Percentiles rank a stretch among this genome's conserved stretches.
phyloP scores from a whole-genome alignment of 2,888 invertebrate genomes.

The Meandrusa payeni region DNA sequence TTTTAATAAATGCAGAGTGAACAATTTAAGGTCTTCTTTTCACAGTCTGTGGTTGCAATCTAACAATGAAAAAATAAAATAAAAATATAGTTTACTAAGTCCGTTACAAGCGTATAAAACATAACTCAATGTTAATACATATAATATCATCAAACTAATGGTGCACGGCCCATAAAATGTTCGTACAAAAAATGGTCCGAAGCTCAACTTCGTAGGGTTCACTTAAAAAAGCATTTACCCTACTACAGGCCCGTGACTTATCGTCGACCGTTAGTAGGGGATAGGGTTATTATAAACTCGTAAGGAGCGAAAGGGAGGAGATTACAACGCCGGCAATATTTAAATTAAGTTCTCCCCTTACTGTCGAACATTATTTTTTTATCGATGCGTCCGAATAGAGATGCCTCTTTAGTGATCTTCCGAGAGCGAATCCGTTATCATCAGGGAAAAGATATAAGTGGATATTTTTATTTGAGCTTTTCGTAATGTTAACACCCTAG shows the following conservation, averaged over 20 bases:
- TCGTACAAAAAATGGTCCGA: slow-evolving; percentile 42
- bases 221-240: slow-evolving; percentile 74
- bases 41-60: too few relatives aligned
- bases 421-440: slow-evolving; percentile 42
- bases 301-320: slow-evolving; percentile 37
- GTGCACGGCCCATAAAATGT: slow-evolving; percentile 43
- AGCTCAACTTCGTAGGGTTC: slow-evolving; percentile 47
- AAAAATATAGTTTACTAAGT: too few relatives aligned
- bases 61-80: too few relatives aligned
- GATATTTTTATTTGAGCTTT: slow-evolving; percentile 25
- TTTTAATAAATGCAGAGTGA: too few relatives aligned
- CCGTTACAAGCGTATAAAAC: slow-evolving; percentile 25
- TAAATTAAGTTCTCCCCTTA: slow-evolving; percentile 75
- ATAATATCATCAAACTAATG: slow-evolving; percentile 50
- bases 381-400: slow-evolving; percentile 69
- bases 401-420: slow-evolving; percentile 48
- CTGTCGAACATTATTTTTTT: slow-evolving; percentile 78
- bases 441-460: slow-evolving; percentile 32
- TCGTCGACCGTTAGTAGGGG: slow-evolving; percentile 46
- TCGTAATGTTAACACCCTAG: too few relatives aligned
- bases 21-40: too few relatives aligned
- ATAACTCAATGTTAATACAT: slow-evolving; percentile 38
- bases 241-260: slow-evolving; percentile 56
- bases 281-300: slow-evolving; percentile 30
- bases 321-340: slow-evolving; percentile 60